Evolutionary conservation across 1,140 invertebrate species (phyloP), one percentile per base, ranked within the genome.

Genomic region (Caenorhabditis inopinata): DNA sequence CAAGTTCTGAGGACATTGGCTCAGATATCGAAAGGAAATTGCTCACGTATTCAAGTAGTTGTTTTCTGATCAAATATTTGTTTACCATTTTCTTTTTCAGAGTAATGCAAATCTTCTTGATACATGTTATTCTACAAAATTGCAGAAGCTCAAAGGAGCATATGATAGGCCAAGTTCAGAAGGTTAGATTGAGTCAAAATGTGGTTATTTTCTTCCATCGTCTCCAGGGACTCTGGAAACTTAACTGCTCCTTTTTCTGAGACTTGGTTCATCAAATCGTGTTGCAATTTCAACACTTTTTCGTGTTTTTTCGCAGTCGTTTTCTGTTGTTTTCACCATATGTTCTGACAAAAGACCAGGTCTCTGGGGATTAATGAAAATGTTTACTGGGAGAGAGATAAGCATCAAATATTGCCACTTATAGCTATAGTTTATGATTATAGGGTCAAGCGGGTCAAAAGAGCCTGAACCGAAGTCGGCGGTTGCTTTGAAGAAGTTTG

Each of bases 401-500:
- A 18, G 58, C 7, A 68, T 68, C 12, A 32, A 38, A 7, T 25
- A 16, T 58, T 58, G 25, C 14, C 14, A 68, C 58, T 18, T 42
- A 11, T 42, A 16, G n/a, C 51, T 11, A 58, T 58, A 32, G 32
- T 18, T 38, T 38, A 68, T 68, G 58, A 68, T 68, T 68, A 21
- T 42, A 68, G 58, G 58, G 32, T 68, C 51, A 58, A 32, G 4
- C 2, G 51, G n/a, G 51, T 29, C 27, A 32, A 21, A 68, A 32
- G 11, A 35, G 12, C 4, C 48, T 1, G 58, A 68, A 12, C 58
- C 29, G 23, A 35, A 68, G 32, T 68, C 58, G 58, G 58, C 58
- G 58, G 58, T 68, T 16, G 58, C 58, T 68, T 68, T 68, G 58
- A 68, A 68, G 58, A 68, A 68, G 32, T 68, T 68, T 68, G 58